Evolutionary conservation across 2,888 invertebrate species (phyloP).

Genomic region (Pammene aurita): DNA sequence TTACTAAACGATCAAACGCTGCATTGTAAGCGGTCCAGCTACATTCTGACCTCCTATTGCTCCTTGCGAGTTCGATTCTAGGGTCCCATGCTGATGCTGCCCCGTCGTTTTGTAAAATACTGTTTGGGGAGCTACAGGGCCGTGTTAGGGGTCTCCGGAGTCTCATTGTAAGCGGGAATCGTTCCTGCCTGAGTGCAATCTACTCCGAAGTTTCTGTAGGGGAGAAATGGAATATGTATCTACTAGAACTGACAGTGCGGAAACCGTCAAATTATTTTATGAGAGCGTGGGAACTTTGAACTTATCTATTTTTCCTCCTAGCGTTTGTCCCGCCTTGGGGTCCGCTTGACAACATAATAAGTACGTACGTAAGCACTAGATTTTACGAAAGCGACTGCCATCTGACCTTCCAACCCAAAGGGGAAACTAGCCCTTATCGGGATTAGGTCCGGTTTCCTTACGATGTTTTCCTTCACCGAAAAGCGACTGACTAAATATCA

Average conservation of each 20-base stretch:
- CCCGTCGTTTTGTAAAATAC: neutral
- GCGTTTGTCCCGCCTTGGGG: too few species aligned
- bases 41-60: neutral
- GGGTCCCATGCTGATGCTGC: neutral
- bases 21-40: neutral
- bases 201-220: constrained; percentile 4
- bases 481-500: too few species aligned
- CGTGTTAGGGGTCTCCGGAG: constrained; percentile 13
- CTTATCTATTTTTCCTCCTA: too few species aligned
- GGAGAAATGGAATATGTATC: neutral
- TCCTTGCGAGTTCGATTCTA: neutral
- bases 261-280: too few species aligned
- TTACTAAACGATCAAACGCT: neutral
- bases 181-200: neutral
- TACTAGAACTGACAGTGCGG: neutral
- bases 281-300: too few species aligned
- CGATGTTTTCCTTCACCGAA: too few species aligned
- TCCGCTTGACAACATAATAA: too few species aligned
- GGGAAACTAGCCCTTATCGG: too few species aligned
- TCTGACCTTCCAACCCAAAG: too few species aligned
- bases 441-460: too few species aligned
- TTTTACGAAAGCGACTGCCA: too few species aligned
- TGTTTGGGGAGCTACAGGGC: neutral
- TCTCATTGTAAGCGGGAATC: constrained; percentile 10
- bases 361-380: too few species aligned